A percentile compares a stretch with the other conserved stretches of the same genome.
Conservation (phyloP, 2,113 vertebrate species). For the Trinectes maculatus region DNA sequence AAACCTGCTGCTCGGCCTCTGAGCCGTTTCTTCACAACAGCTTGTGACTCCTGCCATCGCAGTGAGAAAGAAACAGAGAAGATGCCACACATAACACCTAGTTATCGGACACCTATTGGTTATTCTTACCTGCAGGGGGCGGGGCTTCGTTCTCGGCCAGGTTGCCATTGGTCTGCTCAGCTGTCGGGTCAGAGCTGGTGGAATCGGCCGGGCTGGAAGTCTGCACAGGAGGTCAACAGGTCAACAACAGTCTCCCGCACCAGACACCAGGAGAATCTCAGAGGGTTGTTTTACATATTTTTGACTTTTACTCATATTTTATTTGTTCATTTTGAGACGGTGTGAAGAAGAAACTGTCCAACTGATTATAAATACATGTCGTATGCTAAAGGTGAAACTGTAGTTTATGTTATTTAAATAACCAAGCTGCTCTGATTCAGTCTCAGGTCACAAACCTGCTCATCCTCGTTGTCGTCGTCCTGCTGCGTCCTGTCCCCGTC, state of each 20-base stretch:
- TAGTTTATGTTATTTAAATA: not conserved
- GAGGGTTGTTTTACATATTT: too few relatives aligned
- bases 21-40: slow-evolving; percentile 27
- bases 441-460: slow-evolving; percentile 47
- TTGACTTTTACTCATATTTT: too few relatives aligned
- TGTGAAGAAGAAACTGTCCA: too few relatives aligned
- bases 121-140: slow-evolving; percentile 49
- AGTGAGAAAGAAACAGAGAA: slow-evolving; percentile 20
- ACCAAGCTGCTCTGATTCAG: slow-evolving; percentile 10
- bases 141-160: slow-evolving; percentile 28
- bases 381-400: not conserved
- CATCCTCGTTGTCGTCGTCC: not conserved
- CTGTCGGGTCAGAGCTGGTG: not conserved
- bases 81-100: slow-evolving; percentile 21
- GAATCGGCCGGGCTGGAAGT: not conserved
- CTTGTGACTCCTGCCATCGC: slow-evolving; percentile 20
- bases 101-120: slow-evolving; percentile 10
- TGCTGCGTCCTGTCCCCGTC: not conserved
- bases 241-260: slow-evolving; percentile 13
- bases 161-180: slow-evolving; percentile 32
- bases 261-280: not conserved
- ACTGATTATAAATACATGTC: not conserved
- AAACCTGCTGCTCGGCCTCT: not conserved
- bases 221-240: slow-evolving; percentile 29
- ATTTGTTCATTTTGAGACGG: too few relatives aligned